Conservation (phyloP, 2,888 invertebrate genomes). For the Caradrina clavipalpis region DNA sequence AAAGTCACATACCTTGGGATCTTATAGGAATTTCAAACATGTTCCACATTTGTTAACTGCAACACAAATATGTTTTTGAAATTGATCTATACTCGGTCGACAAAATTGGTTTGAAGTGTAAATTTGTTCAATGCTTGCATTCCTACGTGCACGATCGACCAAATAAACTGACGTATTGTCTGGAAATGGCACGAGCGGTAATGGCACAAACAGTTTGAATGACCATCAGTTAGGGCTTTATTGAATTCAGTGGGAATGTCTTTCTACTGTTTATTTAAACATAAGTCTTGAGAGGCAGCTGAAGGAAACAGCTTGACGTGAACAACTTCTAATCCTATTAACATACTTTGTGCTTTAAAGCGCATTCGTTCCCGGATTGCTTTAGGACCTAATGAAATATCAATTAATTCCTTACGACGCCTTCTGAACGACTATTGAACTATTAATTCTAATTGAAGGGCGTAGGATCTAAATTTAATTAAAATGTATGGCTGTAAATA, state of each 20-base stretch:
- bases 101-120: conserved; percentile 23
- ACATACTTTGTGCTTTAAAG: conserved; percentile 25
- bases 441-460: conserved; percentile 13
- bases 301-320: conserved; percentile 24
- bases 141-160: conserved; percentile 9
- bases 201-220: conserved; percentile 43
- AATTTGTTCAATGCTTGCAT: conserved; percentile 13
- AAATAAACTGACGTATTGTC: conserved; percentile 28
- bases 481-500: background rate
- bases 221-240: conserved; percentile 16
- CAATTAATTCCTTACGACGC: conserved; percentile 6
- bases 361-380: conserved; percentile 1
- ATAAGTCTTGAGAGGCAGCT: conserved; percentile 27
- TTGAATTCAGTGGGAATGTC: conserved; percentile 38
- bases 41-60: conserved; percentile 26
- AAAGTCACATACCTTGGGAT: conserved; percentile 36
- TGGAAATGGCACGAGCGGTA: conserved; percentile 39
- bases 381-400: conserved; percentile 12
- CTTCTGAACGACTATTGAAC: background rate
- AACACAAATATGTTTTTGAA: conserved; percentile 33
- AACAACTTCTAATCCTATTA: conserved; percentile 20
- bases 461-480: conserved; percentile 2
- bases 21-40: conserved; percentile 37
- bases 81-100: conserved; percentile 19
- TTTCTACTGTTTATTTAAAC: conserved; percentile 38